Evolutionary conservation across 2,888 invertebrate species (phyloP).

Genomic region (Caenorhabditis japonica): DNA sequence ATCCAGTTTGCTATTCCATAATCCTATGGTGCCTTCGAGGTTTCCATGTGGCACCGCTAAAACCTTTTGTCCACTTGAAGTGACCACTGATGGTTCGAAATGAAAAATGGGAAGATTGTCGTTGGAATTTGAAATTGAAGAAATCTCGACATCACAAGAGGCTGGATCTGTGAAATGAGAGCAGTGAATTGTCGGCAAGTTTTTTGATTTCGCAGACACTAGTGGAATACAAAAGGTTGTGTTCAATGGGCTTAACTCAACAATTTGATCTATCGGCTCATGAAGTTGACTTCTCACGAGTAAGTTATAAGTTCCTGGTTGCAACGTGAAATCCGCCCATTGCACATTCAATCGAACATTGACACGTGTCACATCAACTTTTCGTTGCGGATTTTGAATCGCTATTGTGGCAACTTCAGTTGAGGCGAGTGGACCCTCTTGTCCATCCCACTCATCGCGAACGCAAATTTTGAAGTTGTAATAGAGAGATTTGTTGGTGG

Average conservation of each 20-base stretch:
- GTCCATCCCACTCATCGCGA: slow-evolving; percentile 54
- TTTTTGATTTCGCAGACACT: slow-evolving; percentile 19
- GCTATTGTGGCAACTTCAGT: slow-evolving; percentile 35
- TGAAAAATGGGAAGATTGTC: slow-evolving; percentile 27
- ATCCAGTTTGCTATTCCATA: slow-evolving; percentile 44
- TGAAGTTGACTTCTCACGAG: slow-evolving; percentile 26
- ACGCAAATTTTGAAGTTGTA: slow-evolving; percentile 46
- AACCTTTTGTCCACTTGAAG: slow-evolving; percentile 26
- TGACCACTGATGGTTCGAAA: slow-evolving; percentile 44
- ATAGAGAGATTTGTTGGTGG: slow-evolving; percentile 14
- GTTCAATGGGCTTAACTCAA: slow-evolving; percentile 39
- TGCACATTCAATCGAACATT: slow-evolving; percentile 45
- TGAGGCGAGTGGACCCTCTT: slow-evolving; percentile 16
- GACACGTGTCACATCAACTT: slow-evolving; percentile 15
- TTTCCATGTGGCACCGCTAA: slow-evolving; percentile 23
- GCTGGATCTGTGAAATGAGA: slow-evolving; percentile 34
- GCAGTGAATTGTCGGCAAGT: slow-evolving; percentile 37
- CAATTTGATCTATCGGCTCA: slow-evolving; percentile 11
- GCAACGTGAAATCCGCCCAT: slow-evolving; percentile 47
- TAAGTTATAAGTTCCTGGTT: slow-evolving; percentile 42
- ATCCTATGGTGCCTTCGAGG: slow-evolving; percentile 36
- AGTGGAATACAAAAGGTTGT: slow-evolving; percentile 49
- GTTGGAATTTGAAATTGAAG: neutral
- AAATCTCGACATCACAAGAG: slow-evolving; percentile 21
- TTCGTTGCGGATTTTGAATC: slow-evolving; percentile 34